These are phyloP conservation scores for Temnothorax ravouxi DNA, from an alignment of 2,888 invertebrate species.

Conservation along the genomic window DNA sequence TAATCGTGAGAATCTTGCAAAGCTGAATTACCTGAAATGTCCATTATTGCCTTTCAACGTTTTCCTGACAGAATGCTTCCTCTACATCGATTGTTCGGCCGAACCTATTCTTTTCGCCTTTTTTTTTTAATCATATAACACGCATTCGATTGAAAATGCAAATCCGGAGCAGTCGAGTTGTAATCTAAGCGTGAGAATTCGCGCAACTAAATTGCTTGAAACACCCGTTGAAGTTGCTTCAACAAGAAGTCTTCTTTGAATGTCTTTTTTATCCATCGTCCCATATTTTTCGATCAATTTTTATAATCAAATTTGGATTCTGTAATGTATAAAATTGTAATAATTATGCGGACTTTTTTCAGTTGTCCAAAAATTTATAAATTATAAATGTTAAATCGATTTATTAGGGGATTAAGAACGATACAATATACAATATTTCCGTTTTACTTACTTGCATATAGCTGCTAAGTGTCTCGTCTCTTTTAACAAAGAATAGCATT, in stretches of 20 bases:
- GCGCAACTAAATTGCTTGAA: slow-evolving; percentile 4
- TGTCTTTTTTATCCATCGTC: neutral
- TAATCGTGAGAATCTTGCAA: slow-evolving; percentile 54
- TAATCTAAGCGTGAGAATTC: slow-evolving; percentile 17
- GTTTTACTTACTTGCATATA: neutral
- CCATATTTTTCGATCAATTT: neutral
- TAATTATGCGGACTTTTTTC: neutral
- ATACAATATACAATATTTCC: neutral
- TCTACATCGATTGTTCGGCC: neutral
- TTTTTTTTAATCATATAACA: neutral
- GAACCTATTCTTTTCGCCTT: slow-evolving; percentile 8
- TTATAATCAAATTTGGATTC: neutral
- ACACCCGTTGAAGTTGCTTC: neutral
- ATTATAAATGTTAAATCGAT: neutral
- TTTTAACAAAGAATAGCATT: neutral
- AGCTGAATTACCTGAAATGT: slow-evolving; percentile 35
- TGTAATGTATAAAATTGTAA: slow-evolving; percentile 16
- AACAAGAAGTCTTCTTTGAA: neutral
- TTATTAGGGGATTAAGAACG: neutral
- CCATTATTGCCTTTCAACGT: neutral
- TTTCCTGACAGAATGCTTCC: neutral
- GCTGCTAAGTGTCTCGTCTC: neutral
- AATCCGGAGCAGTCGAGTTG: neutral
- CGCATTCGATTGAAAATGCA: neutral
- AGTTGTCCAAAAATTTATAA: neutral